Evolutionary conservation across 2,113 vertebrate species (phyloP).

Genomic region (Paramisgurnus dabryanus): DNA sequence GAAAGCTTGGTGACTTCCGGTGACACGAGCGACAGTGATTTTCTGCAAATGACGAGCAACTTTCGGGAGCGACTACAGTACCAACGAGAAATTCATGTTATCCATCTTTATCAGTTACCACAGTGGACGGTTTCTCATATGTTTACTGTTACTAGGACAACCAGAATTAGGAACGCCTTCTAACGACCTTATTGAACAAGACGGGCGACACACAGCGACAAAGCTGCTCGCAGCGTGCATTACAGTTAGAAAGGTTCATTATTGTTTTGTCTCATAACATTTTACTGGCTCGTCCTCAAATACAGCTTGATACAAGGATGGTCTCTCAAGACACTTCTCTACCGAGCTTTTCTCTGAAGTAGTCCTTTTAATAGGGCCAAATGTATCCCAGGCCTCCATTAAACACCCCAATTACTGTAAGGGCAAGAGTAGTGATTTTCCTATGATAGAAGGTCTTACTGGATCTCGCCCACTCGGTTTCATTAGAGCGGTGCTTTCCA

Average conservation of each 20-base stretch:
- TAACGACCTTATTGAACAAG: no score
- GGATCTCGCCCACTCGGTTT: conserved; percentile 69
- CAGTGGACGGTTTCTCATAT: no score
- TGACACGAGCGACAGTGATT: no score
- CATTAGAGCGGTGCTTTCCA: conserved; percentile 63
- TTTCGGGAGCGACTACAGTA: no score
- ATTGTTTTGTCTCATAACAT: background rate
- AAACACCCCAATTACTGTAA: conserved; percentile 71
- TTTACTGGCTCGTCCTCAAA: conserved; percentile 6
- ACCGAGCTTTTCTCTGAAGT: conserved; percentile 67
- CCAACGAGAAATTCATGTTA: no score
- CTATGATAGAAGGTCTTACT: conserved; percentile 70
- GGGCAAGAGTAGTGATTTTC: conserved; percentile 71
- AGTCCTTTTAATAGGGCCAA: conserved; percentile 66
- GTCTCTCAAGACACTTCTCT: conserved; percentile 58
- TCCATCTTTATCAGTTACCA: no score
- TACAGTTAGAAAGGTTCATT: background rate
- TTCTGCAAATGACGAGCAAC: no score
- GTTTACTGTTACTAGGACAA: no score
- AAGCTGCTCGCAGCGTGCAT: background rate
- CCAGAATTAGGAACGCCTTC: no score
- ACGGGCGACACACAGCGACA: no score
- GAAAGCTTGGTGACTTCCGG: no score
- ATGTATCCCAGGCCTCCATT: conserved; percentile 71
- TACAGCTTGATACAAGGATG: conserved; percentile 56